phyloP scores from a whole-genome alignment of 2,797 vertebrate species.

The Lophotriccus pileatus region DNA sequence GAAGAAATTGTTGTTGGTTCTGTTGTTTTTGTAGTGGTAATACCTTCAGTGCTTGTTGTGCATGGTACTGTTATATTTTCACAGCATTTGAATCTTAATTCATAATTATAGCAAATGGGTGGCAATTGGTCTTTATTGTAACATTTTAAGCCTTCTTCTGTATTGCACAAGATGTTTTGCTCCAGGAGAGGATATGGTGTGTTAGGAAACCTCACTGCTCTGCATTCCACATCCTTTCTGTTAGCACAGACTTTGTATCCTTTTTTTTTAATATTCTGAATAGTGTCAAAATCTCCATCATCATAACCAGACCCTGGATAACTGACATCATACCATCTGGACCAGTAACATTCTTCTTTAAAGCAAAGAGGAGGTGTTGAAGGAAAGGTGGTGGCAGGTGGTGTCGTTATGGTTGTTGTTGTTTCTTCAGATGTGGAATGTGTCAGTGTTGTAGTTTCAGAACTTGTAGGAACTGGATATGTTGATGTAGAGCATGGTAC shows the following conservation, averaged over 20 bases:
- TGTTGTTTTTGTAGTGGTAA: accelerated
- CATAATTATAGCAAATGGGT: constrained; percentile 75
- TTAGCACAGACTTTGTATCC: constrained; percentile 61
- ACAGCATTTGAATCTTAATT: constrained; percentile 72
- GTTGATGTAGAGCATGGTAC: constrained; percentile 19
- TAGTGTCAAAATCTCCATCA: constrained; percentile 76
- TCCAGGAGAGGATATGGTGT: constrained; percentile 35
- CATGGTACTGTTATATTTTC: not conserved
- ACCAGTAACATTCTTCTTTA: constrained; percentile 65
- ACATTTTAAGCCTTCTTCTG: constrained; percentile 60
- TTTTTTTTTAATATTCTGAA: constrained; percentile 15
- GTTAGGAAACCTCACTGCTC: constrained; percentile 65
- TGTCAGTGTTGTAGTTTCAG: not conserved
- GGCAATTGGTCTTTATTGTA: constrained; percentile 72
- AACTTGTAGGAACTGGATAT: not conserved
- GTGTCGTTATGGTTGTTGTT: not conserved
- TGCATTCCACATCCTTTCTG: constrained; percentile 61
- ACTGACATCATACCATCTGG: constrained; percentile 68
- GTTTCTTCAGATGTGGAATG: not conserved
- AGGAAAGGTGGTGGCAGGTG: not conserved
- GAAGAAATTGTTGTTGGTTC: accelerated
- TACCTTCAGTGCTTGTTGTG: accelerated
- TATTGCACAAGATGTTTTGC: constrained; percentile 62
- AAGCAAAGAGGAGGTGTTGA: not conserved
- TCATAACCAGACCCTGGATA: constrained; percentile 40